These are phyloP conservation scores for Poeciliopsis occidentalis DNA, from an alignment of 2,113 vertebrate genomes.

Conservation along the genomic window DNA sequence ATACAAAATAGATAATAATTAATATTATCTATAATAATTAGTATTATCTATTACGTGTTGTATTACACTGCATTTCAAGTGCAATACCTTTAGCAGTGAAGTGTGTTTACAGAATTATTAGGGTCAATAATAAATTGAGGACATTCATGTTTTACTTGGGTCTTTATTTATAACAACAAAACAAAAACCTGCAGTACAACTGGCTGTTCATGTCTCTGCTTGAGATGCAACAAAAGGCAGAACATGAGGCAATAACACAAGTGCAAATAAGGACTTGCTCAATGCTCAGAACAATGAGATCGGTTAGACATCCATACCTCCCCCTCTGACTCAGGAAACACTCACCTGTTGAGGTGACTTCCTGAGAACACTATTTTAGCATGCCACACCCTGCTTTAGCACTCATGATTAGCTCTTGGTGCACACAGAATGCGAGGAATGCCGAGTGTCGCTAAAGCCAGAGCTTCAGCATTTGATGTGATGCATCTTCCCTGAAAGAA, in stretches of 20 bases:
- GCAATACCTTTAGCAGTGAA: too few species aligned
- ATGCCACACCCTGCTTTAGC: constrained; percentile 50
- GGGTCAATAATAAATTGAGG: too few species aligned
- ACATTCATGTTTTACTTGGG: too few species aligned
- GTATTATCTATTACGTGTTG: too few species aligned
- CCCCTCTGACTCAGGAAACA: neutral
- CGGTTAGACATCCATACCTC: neutral
- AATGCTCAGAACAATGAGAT: neutral
- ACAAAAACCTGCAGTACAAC: neutral
- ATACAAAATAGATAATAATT: neutral
- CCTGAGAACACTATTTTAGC: constrained; percentile 8
- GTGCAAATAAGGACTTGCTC: neutral
- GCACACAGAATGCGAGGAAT: constrained; percentile 64
- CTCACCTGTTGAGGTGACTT: constrained; percentile 55
- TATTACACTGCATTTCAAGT: neutral
- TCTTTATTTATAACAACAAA: neutral
- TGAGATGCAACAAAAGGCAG: neutral
- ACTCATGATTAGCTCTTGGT: constrained; percentile 30
- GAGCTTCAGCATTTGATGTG: constrained; percentile 49
- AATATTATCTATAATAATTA: neutral
- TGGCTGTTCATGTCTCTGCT: too few species aligned
- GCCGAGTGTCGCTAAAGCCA: constrained; percentile 55
- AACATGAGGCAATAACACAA: neutral
- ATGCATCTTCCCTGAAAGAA: constrained; percentile 32
- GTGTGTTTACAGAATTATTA: too few species aligned